A percentile compares a stretch with the other conserved stretches of the same genome.
phyloP scores from a whole-genome alignment of 2,797 vertebrate species.

The Hybognathus amarus region DNA sequence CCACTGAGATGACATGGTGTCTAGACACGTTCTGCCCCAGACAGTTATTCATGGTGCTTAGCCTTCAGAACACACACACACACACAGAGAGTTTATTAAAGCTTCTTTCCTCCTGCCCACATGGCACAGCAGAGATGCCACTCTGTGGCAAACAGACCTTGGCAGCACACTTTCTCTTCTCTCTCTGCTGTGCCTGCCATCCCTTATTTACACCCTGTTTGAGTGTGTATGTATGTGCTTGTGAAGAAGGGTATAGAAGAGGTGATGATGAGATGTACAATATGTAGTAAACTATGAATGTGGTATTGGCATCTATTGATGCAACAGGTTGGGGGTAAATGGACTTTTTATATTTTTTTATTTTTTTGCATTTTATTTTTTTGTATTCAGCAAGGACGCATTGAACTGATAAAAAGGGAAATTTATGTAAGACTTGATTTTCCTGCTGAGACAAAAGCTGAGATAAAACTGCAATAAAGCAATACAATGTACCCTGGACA shows the following conservation, averaged over 20 bases:
- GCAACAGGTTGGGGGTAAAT: no score
- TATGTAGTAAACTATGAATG: neutral
- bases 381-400: neutral
- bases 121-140: constrained; percentile 2
- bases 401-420: neutral
- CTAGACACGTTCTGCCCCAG: constrained; percentile 42
- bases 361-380: neutral
- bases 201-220: neutral
- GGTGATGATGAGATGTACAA: neutral
- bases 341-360: no score
- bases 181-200: constrained; percentile 19
- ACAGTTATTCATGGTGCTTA: constrained; percentile 20
- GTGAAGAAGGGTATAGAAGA: neutral
- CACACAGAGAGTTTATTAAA: constrained; percentile 5
- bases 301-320: neutral
- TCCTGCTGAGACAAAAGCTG: no score
- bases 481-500: no score
- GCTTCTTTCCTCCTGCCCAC: constrained; percentile 34
- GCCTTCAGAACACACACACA: no score
- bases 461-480: no score
- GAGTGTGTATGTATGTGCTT: constrained; percentile 20
- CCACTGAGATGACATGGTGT: constrained; percentile 5
- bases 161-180: constrained; percentile 5
- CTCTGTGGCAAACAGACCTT: constrained; percentile 4
- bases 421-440: no score